phyloP scores from a whole-genome alignment of 2,797 vertebrate genomes.

The Pyrocephalus nanus region DNA sequence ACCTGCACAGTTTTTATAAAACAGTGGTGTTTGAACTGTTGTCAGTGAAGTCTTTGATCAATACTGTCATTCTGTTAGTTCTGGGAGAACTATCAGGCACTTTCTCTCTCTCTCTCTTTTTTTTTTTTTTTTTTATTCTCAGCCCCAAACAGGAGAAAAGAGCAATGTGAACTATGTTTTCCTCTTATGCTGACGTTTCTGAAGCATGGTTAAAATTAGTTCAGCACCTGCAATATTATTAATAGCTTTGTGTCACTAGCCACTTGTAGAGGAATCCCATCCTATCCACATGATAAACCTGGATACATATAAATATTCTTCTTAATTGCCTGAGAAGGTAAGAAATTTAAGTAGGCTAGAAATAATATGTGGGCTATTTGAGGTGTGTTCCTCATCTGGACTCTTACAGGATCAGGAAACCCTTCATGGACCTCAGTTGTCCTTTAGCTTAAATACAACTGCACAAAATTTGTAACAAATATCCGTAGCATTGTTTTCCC shows the following conservation, averaged over 20 bases:
- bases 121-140: fast-evolving
- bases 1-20: neutral
- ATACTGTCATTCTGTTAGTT: neutral
- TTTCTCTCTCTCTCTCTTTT: neutral
- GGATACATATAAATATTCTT: neutral
- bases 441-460: neutral
- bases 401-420: neutral
- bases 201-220: neutral
- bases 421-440: neutral
- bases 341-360: neutral
- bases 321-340: neutral
- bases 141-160: neutral
- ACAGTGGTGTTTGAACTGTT: neutral
- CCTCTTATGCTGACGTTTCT: neutral
- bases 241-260: neutral
- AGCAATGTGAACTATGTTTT: neutral
- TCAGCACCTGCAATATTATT: conserved; percentile 8
- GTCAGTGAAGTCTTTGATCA: neutral
- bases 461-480: neutral
- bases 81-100: neutral
- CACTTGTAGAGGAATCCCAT: neutral
- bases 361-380: neutral
- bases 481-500: neutral
- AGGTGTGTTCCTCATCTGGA: neutral
- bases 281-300: neutral